phyloP scores from a whole-genome alignment of 2,113 vertebrate species.

The Suricata suricatta region DNA sequence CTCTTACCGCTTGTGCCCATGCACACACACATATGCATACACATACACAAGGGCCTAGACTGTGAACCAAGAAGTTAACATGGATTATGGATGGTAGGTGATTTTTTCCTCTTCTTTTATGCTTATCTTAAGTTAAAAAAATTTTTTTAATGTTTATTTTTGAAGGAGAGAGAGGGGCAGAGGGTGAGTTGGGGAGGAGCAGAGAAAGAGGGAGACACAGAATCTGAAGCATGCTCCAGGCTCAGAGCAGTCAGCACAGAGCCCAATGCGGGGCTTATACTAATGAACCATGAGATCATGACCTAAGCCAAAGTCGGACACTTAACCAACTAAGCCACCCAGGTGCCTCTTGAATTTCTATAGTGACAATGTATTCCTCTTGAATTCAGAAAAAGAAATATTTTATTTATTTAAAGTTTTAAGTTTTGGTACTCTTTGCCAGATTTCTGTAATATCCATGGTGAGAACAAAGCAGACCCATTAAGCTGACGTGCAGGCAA shows the following conservation, averaged over 20 bases:
- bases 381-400: slow-evolving; percentile 36
- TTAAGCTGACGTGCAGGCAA: neutral
- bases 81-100: neutral
- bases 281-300: no score
- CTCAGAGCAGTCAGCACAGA: no score
- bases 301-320: no score
- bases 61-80: neutral
- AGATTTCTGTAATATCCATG: slow-evolving; percentile 11
- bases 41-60: neutral
- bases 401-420: slow-evolving; percentile 10
- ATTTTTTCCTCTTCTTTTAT: slow-evolving; percentile 43
- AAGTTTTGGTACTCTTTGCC: slow-evolving; percentile 30
- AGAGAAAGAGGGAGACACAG: no score
- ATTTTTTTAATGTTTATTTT: no score
- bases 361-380: neutral
- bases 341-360: neutral
- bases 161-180: no score
- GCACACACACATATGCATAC: neutral
- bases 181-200: no score
- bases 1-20: neutral
- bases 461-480: neutral
- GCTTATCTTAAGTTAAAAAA: neutral
- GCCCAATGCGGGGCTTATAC: no score
- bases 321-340: no score
- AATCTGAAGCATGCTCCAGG: no score